Conservation (phyloP, 1,140 invertebrate species). For the Hesperophylax magnus region DNA sequence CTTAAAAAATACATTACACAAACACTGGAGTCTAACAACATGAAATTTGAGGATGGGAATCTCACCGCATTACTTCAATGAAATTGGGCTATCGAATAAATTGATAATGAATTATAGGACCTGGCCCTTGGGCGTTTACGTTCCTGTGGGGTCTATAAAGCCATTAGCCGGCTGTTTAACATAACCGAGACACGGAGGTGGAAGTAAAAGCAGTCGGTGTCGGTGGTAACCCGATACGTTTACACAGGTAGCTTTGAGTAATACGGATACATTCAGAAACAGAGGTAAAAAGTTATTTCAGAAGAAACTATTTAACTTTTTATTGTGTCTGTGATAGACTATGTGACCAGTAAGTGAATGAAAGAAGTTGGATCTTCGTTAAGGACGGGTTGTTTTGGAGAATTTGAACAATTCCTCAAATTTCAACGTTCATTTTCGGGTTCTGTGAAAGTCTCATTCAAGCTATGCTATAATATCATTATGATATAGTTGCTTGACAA, state of each 20-base stretch:
- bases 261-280: neutral
- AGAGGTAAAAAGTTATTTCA: neutral
- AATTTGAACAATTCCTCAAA: too few species aligned
- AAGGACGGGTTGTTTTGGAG: too few species aligned
- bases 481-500: too few species aligned
- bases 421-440: too few species aligned
- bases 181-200: too few species aligned
- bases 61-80: constrained; percentile 14
- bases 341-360: too few species aligned
- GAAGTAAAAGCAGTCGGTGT: neutral
- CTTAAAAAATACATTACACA: neutral
- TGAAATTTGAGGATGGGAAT: neutral
- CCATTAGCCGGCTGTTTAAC: constrained; percentile 28
- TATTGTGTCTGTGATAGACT: too few species aligned
- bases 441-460: too few species aligned
- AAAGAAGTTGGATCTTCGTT: too few species aligned
- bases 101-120: constrained; percentile 56
- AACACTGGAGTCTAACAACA: neutral
- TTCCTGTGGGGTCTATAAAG: constrained; percentile 48
- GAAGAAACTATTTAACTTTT: too few species aligned
- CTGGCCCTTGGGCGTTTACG: constrained; percentile 29
- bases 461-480: too few species aligned
- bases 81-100: constrained; percentile 55
- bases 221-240: neutral
- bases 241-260: neutral